Evolutionary conservation across 1,140 invertebrate species (phyloP).

Genomic region (Batillaria attramentaria): DNA sequence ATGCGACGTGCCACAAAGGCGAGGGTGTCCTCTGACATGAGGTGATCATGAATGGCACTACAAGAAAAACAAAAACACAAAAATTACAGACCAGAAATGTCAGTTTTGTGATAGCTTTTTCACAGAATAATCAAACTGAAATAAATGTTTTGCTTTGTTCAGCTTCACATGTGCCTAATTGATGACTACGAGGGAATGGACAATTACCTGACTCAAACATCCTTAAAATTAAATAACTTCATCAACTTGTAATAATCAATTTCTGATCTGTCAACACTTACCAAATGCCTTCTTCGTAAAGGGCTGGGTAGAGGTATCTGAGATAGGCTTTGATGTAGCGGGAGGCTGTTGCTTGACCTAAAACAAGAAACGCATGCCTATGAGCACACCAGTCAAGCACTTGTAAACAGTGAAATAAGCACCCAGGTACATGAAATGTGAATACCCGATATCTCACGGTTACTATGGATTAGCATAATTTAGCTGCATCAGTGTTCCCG

Average conservation of each 20-base stretch:
- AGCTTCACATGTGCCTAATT: too few relatives aligned
- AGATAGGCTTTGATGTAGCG: constrained; percentile 77
- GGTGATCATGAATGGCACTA: constrained; percentile 78
- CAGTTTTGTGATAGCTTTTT: too few relatives aligned
- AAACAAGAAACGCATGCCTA: constrained; percentile 22
- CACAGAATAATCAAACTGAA: too few relatives aligned
- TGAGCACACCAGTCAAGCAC: not conserved
- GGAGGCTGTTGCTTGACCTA: constrained; percentile 74
- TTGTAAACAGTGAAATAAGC: not conserved
- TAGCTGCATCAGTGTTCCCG: too few relatives aligned
- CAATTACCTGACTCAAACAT: too few relatives aligned
- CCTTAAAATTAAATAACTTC: too few relatives aligned
- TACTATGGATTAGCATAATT: not conserved
- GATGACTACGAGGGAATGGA: not conserved
- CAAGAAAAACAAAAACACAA: constrained; percentile 43
- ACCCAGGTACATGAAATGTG: too few relatives aligned
- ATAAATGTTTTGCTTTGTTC: too few relatives aligned
- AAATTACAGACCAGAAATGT: too few relatives aligned
- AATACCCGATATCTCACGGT: not conserved
- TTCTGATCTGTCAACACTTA: too few relatives aligned
- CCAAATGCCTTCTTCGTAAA: constrained; percentile 81
- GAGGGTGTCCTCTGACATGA: constrained; percentile 80
- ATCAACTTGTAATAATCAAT: too few relatives aligned
- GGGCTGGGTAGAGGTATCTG: constrained; percentile 78
- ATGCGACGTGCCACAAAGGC: constrained; percentile 81